Conservation (phyloP, 64 coral and sea anemone species). For the Orbicella faveolata region DNA sequence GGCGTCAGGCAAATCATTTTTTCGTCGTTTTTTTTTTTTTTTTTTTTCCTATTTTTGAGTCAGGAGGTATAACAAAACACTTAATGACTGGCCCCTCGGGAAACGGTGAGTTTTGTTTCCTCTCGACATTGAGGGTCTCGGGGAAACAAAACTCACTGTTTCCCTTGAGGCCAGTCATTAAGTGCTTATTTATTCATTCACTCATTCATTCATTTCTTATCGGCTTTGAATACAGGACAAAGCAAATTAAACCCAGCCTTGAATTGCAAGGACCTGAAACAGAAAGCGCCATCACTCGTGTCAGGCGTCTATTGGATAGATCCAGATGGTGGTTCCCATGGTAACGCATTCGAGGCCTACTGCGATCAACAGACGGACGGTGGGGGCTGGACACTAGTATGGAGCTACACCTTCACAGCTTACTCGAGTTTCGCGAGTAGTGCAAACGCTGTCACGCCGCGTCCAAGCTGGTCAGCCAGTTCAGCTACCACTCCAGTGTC, state of each 20-base stretch:
- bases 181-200: no score
- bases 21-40: no score
- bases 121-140: no score
- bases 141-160: no score
- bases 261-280: slow-evolving; percentile 8
- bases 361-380: slow-evolving; percentile 25
- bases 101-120: no score
- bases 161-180: no score
- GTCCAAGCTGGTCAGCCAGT: not conserved
- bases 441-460: slow-evolving; percentile 34
- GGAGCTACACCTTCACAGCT: slow-evolving; percentile 24
- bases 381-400: slow-evolving; percentile 27
- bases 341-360: slow-evolving; percentile 23
- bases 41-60: no score
- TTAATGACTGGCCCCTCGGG: no score
- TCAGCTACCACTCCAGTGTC: not conserved
- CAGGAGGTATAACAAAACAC: no score
- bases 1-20: no score
- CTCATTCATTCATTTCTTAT: not conserved
- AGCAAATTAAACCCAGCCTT: not conserved
- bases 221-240: not conserved
- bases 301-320: slow-evolving; percentile 32
- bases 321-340: slow-evolving; percentile 5
- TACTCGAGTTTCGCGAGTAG: not conserved
- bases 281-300: not conserved